Evolutionary conservation across 2,797 vertebrate species (phyloP).

Genomic region (Spinibarbus caldwelli): DNA sequence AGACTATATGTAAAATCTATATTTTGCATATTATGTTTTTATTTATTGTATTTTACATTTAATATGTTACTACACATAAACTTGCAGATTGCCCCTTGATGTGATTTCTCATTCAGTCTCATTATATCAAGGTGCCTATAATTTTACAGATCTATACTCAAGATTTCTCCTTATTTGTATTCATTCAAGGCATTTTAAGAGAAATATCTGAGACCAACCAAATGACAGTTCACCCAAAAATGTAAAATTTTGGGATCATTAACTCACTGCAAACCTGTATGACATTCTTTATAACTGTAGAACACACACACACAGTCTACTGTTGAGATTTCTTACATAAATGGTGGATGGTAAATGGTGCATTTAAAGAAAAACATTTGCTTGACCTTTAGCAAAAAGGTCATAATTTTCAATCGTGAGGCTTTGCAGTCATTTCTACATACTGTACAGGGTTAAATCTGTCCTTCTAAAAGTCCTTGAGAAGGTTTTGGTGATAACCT

Average conservation of each 20-base stretch:
- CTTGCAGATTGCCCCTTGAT: no score
- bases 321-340: background rate
- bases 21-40: no score
- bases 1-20: no score
- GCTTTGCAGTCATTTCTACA: background rate
- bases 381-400: background rate
- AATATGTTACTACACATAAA: no score
- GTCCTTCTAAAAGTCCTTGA: conserved; percentile 17
- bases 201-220: background rate
- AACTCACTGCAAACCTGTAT: background rate
- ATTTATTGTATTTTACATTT: no score
- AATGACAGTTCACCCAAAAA: background rate
- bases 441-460: background rate
- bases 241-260: background rate
- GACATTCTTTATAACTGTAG: background rate
- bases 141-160: no score
- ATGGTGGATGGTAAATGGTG: background rate
- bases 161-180: no score
- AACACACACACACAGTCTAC: background rate
- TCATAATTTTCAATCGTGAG: background rate
- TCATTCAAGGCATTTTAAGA: background rate
- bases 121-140: no score
- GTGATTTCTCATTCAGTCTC: no score
- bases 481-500: conserved; percentile 13
- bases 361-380: background rate